These are phyloP conservation scores for Lathamus discolor DNA, from an alignment of 2,113 vertebrate genomes.

Conservation along the genomic window DNA sequence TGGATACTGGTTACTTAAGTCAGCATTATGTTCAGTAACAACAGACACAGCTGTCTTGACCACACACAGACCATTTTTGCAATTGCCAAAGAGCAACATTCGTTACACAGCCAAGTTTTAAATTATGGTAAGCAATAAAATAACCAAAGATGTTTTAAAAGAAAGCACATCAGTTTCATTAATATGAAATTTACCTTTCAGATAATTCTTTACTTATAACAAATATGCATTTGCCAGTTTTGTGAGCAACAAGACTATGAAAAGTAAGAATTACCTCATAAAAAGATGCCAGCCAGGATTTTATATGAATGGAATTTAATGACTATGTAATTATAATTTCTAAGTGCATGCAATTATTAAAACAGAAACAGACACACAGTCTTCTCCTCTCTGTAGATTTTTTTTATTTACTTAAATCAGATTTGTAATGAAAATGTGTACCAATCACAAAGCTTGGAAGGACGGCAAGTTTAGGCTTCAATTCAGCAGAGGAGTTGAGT, in stretches of 20 bases:
- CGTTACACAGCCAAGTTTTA: slow-evolving; percentile 39
- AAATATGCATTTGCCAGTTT: background rate
- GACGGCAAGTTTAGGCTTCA: background rate
- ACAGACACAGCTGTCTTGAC: slow-evolving; percentile 68
- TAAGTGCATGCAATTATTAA: slow-evolving; percentile 31
- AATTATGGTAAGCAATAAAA: slow-evolving; percentile 62
- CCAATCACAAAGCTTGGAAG: background rate
- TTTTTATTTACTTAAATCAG: background rate
- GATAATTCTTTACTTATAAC: slow-evolving; percentile 20
- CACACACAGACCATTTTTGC: slow-evolving; percentile 64
- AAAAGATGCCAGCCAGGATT: background rate
- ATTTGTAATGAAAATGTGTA: background rate
- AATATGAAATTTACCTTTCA: slow-evolving; percentile 53
- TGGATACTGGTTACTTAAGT: slow-evolving; percentile 64
- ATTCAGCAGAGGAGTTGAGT: background rate
- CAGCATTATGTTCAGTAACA: slow-evolving; percentile 65
- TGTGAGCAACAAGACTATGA: background rate
- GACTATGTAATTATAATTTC: slow-evolving; percentile 33
- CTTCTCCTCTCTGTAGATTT: background rate
- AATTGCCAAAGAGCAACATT: slow-evolving; percentile 43
- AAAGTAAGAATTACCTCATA: slow-evolving; percentile 33
- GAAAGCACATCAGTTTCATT: slow-evolving; percentile 34
- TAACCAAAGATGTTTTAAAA: slow-evolving; percentile 46
- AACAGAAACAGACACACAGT: background rate
- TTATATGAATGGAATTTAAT: background rate